phyloP scores from a whole-genome alignment of 1,140 invertebrate genomes.

The Aphelenchoides fujianensis region DNA sequence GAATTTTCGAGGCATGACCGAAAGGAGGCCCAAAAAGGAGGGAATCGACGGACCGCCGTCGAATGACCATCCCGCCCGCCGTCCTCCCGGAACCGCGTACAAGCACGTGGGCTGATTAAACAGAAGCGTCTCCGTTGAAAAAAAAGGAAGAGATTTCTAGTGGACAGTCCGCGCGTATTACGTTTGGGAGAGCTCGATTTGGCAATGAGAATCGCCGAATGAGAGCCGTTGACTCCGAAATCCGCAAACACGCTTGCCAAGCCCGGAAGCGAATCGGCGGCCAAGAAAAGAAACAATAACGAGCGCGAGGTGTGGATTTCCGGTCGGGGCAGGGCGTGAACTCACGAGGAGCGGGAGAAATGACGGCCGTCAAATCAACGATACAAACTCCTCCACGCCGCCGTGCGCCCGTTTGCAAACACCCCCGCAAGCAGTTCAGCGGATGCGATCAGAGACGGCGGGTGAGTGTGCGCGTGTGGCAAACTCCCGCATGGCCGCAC shows the following conservation, averaged over 20 bases:
- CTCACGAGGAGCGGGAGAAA: neutral
- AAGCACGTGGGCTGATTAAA: no score
- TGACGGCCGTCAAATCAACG: constrained; percentile 2
- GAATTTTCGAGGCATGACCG: neutral
- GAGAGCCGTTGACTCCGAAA: neutral
- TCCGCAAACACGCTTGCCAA: neutral
- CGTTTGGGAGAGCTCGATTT: no score
- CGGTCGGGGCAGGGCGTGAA: neutral
- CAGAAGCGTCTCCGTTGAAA: no score
- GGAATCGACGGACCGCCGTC: no score
- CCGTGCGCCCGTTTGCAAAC: neutral
- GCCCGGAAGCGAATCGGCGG: no score
- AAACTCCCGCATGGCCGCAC: neutral
- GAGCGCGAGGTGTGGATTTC: neutral
- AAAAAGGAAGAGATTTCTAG: no score
- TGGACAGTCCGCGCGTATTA: no score
- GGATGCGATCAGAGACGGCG: neutral
- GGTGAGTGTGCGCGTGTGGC: neutral
- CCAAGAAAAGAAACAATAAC: no score
- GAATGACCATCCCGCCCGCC: no score
- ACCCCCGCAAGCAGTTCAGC: neutral
- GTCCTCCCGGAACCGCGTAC: no score
- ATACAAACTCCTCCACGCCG: neutral
- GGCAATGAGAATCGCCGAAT: no score
- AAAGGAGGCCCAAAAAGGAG: neutral